Conservation (phyloP, 1,140 invertebrate genomes). For the Drosophila ananassae region DNA sequence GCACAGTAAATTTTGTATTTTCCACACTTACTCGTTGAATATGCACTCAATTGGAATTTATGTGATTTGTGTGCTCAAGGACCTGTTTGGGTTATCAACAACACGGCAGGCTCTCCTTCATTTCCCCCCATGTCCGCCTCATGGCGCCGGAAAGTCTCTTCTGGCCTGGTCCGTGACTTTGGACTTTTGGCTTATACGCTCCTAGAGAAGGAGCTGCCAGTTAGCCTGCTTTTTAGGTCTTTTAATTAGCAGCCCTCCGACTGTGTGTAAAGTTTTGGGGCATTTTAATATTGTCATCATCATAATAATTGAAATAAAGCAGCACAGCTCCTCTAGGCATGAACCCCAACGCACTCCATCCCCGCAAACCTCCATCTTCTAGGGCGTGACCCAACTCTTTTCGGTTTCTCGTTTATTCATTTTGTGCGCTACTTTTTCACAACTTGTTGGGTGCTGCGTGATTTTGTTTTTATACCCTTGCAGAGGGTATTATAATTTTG, state of each 20-base stretch:
- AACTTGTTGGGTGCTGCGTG: constrained; percentile 55
- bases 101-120: constrained; percentile 60
- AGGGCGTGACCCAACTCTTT: constrained; percentile 52
- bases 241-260: constrained; percentile 67
- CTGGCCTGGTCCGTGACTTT: constrained; percentile 59
- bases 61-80: constrained; percentile 82
- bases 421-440: constrained; percentile 70
- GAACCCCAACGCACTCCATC: not conserved
- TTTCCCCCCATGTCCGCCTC: not conserved
- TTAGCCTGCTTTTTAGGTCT: constrained; percentile 47
- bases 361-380: not conserved
- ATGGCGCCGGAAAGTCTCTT: constrained; percentile 4
- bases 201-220: constrained; percentile 12
- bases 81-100: constrained; percentile 82
- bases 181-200: constrained; percentile 67
- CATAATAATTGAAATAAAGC: constrained; percentile 76
- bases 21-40: constrained; percentile 63
- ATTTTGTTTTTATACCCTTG: no score
- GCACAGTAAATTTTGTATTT: constrained; percentile 82
- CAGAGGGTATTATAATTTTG: no score
- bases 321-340: constrained; percentile 37
- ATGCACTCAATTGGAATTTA: constrained; percentile 84
- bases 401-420: constrained; percentile 43
- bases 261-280: constrained; percentile 51
- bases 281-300: constrained; percentile 77